Percentiles rank a stretch among this genome's conserved stretches.
These are phyloP conservation scores for Salvelinus alpinus DNA, from an alignment of 2,113 vertebrate genomes.

Conservation along the genomic window DNA sequence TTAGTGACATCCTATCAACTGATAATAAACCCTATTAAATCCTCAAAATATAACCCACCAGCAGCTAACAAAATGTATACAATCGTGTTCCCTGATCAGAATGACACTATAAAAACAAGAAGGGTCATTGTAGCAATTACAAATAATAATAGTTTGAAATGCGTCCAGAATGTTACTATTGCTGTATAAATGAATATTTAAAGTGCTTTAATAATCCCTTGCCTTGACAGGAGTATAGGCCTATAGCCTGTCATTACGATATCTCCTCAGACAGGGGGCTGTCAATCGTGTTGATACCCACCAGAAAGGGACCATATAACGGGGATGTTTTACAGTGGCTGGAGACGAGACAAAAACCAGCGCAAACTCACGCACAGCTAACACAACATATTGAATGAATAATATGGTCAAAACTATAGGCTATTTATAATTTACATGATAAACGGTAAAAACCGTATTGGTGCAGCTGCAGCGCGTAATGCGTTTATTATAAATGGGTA, in stretches of 20 bases:
- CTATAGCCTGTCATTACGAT: neutral
- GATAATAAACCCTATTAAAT: too few relatives aligned
- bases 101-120: too few relatives aligned
- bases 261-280: neutral
- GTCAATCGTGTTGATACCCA: constrained; percentile 13
- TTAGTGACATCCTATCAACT: neutral
- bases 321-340: constrained; percentile 21
- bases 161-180: too few relatives aligned
- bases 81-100: too few relatives aligned
- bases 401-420: neutral
- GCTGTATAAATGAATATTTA: too few relatives aligned
- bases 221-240: neutral
- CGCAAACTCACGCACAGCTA: neutral
- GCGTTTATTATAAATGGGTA: neutral
- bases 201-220: neutral
- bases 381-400: neutral
- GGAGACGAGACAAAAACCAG: constrained; percentile 10
- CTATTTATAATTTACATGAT: neutral
- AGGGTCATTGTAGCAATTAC: too few relatives aligned
- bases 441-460: neutral
- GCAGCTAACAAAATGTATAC: too few relatives aligned
- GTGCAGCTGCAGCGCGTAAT: neutral
- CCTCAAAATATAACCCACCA: too few relatives aligned
- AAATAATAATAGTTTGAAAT: too few relatives aligned
- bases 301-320: constrained; percentile 4